Percentiles rank a stretch among this genome's conserved stretches.
Evolutionary conservation across 2,888 invertebrate species (phyloP).

Genomic region (Nomada ruficornis): DNA sequence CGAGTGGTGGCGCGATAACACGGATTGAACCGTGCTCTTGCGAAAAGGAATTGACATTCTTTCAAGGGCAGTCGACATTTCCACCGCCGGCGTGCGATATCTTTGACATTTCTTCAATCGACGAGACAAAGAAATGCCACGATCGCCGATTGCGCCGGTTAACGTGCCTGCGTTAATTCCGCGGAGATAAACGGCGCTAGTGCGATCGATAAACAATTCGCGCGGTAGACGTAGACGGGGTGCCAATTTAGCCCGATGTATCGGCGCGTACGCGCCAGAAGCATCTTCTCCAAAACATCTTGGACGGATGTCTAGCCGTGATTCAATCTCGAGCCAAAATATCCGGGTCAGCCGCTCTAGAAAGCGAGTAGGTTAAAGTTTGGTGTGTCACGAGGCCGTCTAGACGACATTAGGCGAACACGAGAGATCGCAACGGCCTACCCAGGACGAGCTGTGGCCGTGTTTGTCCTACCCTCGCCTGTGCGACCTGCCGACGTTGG

Average conservation of each 20-base stretch:
- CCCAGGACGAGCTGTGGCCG: background rate
- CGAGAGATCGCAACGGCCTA: background rate
- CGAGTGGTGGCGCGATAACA: background rate
- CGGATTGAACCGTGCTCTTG: background rate
- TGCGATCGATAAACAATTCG: background rate
- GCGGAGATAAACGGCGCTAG: background rate
- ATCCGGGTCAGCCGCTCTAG: conserved; percentile 68
- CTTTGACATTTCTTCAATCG: conserved; percentile 31
- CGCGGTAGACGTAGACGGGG: too few species aligned
- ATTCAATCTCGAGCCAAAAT: conserved; percentile 50
- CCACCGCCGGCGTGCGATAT: too few species aligned
- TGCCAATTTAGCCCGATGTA: background rate
- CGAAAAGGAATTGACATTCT: conserved; percentile 34
- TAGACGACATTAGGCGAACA: conserved; percentile 56
- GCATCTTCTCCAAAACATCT: conserved; percentile 19
- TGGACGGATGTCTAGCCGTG: conserved; percentile 22
- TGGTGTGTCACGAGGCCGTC: conserved; percentile 63
- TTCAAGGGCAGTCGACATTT: conserved; percentile 30
- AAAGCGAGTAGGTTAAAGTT: conserved; percentile 62
- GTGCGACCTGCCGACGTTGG: too few species aligned
- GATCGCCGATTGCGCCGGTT: conserved; percentile 1
- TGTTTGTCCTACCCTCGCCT: background rate
- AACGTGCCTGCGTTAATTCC: background rate
- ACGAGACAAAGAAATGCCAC: conserved; percentile 27
- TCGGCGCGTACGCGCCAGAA: background rate